Conservation (phyloP, 1,140 invertebrate species). For the Drosophila hydei region DNA sequence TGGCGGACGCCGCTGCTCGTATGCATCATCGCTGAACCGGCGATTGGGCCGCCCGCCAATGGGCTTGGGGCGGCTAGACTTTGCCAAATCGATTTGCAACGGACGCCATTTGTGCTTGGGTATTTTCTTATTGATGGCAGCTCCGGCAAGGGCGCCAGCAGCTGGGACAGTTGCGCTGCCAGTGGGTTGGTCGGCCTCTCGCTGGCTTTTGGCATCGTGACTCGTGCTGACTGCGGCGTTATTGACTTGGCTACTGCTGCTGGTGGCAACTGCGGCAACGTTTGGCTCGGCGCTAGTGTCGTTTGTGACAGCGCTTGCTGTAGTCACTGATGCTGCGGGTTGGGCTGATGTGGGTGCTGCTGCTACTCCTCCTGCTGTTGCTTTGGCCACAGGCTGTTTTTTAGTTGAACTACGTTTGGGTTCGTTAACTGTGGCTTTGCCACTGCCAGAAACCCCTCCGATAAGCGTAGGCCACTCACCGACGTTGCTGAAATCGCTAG, state of each 20-base stretch:
- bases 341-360: constrained; percentile 25
- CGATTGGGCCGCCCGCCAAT: constrained; percentile 72
- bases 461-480: constrained; percentile 91
- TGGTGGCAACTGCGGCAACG: constrained; percentile 27
- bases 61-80: constrained; percentile 83
- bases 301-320: constrained; percentile 19
- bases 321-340: constrained; percentile 12
- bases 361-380: constrained; percentile 27
- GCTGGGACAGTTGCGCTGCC: constrained; percentile 59
- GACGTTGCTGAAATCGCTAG: constrained; percentile 89
- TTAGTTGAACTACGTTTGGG: constrained; percentile 73
- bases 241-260: constrained; percentile 30
- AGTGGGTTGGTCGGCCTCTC: constrained; percentile 64
- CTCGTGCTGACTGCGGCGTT: constrained; percentile 62
- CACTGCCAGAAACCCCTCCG: constrained; percentile 71
- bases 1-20: constrained; percentile 64
- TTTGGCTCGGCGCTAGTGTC: constrained; percentile 19
- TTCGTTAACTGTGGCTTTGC: constrained; percentile 81
- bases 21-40: constrained; percentile 58
- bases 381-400: constrained; percentile 57
- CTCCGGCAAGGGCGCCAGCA: constrained; percentile 64
- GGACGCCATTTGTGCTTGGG: constrained; percentile 91
- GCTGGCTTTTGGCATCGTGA: constrained; percentile 75
- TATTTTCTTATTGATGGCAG: constrained; percentile 84
- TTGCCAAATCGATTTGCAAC: constrained; percentile 88